Evolutionary conservation across 2,888 invertebrate genomes (phyloP).

Genomic region (Heterodera filipjevi): DNA sequence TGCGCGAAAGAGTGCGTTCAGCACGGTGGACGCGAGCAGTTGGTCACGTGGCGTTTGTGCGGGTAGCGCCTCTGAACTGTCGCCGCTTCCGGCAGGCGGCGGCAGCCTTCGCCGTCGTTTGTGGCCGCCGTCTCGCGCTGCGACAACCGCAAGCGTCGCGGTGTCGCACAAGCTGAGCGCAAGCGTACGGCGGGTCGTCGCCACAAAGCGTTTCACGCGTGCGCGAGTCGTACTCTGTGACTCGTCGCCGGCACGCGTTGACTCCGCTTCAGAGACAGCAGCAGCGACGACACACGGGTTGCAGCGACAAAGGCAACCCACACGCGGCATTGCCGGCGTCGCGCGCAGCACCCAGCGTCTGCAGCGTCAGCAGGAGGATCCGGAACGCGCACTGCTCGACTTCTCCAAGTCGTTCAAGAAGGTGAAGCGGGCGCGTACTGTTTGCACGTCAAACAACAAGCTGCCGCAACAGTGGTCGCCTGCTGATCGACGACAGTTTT

Average conservation of each 20-base stretch:
- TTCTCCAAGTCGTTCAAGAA: constrained; percentile 64
- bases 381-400: constrained; percentile 53
- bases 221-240: neutral
- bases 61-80: neutral
- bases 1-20: constrained; percentile 30
- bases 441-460: constrained; percentile 26
- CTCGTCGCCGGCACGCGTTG: constrained; percentile 8
- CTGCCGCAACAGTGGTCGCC: neutral
- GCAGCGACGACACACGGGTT: neutral
- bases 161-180: neutral
- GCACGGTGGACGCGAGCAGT: constrained; percentile 36
- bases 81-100: neutral
- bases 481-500: neutral
- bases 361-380: constrained; percentile 27
- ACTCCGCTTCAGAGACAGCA: neutral
- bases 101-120: neutral
- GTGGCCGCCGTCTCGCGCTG: neutral
- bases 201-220: neutral
- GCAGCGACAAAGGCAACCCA: neutral
- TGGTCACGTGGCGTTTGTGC: neutral
- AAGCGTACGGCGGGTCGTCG: neutral
- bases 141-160: neutral
- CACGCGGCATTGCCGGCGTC: constrained; percentile 8
- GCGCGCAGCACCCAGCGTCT: neutral
- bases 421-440: constrained; percentile 50